A percentile compares a stretch with the other conserved stretches of the same genome.
These are phyloP conservation scores for Corynorhinus townsendii DNA, from an alignment of 2,113 vertebrate genomes.

Conservation along the genomic window DNA sequence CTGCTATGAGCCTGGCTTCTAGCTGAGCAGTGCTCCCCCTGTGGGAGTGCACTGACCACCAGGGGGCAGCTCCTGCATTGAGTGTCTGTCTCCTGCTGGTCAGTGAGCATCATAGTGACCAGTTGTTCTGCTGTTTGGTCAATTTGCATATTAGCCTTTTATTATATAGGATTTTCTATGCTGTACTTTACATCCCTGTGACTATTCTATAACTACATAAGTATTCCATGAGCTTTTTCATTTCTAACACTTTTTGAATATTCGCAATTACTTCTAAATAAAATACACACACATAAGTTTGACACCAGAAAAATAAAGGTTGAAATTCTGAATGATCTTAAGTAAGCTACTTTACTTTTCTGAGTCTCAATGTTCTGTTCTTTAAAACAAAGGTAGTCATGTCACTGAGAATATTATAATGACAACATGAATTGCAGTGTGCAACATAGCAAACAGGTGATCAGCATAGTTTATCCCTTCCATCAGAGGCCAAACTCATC, in stretches of 20 bases:
- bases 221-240: background rate
- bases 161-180: background rate
- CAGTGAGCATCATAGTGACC: too few species aligned
- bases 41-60: too few species aligned
- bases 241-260: background rate
- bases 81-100: too few species aligned
- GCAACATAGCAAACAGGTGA: background rate
- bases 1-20: too few species aligned
- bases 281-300: background rate
- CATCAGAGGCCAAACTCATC: background rate
- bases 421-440: background rate
- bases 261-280: background rate
- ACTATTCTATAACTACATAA: background rate
- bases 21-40: too few species aligned
- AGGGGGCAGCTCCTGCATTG: too few species aligned
- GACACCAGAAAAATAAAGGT: background rate
- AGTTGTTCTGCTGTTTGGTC: too few species aligned
- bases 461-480: background rate
- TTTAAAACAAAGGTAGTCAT: background rate
- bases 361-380: background rate
- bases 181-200: background rate
- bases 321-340: background rate
- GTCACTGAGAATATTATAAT: background rate
- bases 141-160: too few species aligned
- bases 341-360: background rate